Evolutionary conservation across 1,140 invertebrate species (phyloP).

Genomic region (Lordiphosa collinella): DNA sequence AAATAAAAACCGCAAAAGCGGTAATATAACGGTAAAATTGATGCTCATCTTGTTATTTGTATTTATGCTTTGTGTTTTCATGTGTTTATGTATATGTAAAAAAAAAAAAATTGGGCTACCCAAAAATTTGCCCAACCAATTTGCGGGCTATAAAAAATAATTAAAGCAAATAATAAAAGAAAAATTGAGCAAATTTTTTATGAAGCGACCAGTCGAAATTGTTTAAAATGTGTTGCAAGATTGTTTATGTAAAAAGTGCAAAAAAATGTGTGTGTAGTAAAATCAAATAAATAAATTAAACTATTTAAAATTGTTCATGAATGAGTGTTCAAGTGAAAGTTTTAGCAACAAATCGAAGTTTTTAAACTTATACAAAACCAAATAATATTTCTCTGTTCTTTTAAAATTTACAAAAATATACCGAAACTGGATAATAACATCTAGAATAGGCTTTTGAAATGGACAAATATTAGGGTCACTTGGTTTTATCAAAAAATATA

Average conservation of each 20-base stretch:
- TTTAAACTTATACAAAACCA: too few relatives aligned
- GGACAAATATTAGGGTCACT: too few relatives aligned
- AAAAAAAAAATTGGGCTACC: slow-evolving; percentile 23
- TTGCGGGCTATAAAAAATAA: slow-evolving; percentile 51
- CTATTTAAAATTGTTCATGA: background rate
- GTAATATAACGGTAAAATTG: slow-evolving; percentile 46
- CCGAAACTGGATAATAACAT: too few relatives aligned
- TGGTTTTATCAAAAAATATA: too few relatives aligned
- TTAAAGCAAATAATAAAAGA: slow-evolving; percentile 32
- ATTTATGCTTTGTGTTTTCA: slow-evolving; percentile 13
- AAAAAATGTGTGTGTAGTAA: slow-evolving; percentile 15
- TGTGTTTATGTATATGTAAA: slow-evolving; percentile 10
- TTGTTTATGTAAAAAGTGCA: slow-evolving; percentile 23
- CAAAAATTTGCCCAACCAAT: slow-evolving; percentile 28
- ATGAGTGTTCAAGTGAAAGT: background rate
- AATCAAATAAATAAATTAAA: slow-evolving; percentile 15
- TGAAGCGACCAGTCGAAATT: slow-evolving; percentile 10
- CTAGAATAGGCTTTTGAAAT: too few relatives aligned
- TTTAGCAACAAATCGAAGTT: background rate
- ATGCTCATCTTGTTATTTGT: slow-evolving; percentile 39
- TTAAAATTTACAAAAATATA: too few relatives aligned
- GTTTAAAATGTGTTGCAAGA: slow-evolving; percentile 12
- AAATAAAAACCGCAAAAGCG: slow-evolving; percentile 35
- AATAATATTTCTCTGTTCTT: too few relatives aligned
- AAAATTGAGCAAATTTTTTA: slow-evolving; percentile 45